phyloP scores from a whole-genome alignment of 2,113 vertebrate species.

The Oceanites oceanicus region DNA sequence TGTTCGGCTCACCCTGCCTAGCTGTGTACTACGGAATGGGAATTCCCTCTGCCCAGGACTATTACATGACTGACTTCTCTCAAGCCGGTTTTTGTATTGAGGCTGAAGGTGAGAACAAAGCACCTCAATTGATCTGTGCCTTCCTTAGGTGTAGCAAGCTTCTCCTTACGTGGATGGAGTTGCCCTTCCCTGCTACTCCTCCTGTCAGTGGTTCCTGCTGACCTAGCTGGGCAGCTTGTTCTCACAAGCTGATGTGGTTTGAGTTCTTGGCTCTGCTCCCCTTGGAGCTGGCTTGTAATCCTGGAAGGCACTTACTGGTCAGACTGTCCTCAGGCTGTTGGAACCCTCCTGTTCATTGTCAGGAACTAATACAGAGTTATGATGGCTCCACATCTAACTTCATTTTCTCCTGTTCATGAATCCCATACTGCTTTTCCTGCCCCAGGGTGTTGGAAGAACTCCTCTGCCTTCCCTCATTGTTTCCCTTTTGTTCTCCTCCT shows the following conservation, averaged over 20 bases:
- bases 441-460: neutral
- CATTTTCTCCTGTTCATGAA: neutral
- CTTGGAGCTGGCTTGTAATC: neutral
- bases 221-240: neutral
- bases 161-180: neutral
- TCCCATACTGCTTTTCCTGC: neutral
- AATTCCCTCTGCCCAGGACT: neutral
- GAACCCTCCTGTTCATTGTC: neutral
- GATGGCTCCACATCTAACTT: neutral
- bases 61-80: neutral
- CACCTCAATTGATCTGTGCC: neutral
- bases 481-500: constrained; percentile 44
- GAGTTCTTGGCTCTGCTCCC: neutral
- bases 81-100: neutral
- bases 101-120: neutral
- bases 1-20: neutral
- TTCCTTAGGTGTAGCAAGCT: neutral
- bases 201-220: neutral
- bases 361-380: fast-evolving
- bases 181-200: neutral
- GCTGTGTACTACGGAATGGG: neutral
- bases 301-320: neutral
- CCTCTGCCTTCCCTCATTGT: constrained; percentile 38
- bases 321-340: neutral
- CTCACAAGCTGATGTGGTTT: neutral